Percentiles rank a stretch among this genome's conserved stretches.
Conservation (phyloP, 2,888 invertebrate genomes). For the Drosophila sordidula region DNA sequence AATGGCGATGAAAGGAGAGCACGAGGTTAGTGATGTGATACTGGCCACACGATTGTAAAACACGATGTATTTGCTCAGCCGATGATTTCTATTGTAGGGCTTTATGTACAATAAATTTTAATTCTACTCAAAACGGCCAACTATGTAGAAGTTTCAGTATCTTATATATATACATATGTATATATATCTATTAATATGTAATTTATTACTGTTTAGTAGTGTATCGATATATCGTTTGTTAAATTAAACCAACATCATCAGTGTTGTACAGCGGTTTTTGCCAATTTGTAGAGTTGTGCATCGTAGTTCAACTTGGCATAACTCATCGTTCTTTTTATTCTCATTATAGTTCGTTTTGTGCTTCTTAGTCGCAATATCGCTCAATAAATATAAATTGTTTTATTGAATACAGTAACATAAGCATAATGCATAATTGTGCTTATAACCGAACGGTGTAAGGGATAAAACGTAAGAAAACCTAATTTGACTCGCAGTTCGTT, state of each 20-base stretch:
- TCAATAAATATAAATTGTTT: too few species aligned
- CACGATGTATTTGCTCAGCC: constrained; percentile 5
- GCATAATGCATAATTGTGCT: too few species aligned
- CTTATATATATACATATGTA: too few species aligned
- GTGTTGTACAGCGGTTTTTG: not conserved
- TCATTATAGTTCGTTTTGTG: too few species aligned
- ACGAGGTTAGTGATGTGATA: constrained; percentile 58
- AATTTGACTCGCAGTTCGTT: too few species aligned
- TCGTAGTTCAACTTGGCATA: too few species aligned
- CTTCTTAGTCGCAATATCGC: too few species aligned
- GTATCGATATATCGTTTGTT: not conserved
- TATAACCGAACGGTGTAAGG: too few species aligned
- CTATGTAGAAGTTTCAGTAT: not conserved
- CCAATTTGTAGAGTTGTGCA: too few species aligned
- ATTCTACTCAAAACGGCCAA: not conserved
- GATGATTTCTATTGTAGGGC: constrained; percentile 18
- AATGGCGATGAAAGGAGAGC: constrained; percentile 53
- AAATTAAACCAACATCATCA: not conserved
- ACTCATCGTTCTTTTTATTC: too few species aligned
- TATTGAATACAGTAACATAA: too few species aligned
- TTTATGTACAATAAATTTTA: not conserved
- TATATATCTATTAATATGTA: not conserved
- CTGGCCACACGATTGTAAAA: not conserved
- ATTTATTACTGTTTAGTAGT: not conserved
- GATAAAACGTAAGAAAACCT: too few species aligned